Conservation (phyloP, 1,140 invertebrate genomes). For the Drosophila persimilis region DNA sequence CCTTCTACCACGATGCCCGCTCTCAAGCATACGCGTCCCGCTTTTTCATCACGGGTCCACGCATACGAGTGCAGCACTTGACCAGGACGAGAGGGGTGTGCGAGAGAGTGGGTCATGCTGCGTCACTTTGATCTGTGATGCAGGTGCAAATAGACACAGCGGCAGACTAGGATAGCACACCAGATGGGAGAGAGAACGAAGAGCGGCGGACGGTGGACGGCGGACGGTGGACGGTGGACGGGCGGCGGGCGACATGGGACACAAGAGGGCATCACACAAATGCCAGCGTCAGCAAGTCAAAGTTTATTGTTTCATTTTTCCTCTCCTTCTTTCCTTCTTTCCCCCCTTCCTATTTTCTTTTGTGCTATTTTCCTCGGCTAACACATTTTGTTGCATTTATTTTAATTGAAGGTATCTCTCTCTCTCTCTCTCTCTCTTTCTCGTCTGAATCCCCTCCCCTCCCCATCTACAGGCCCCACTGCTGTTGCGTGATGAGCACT, state of each 20-base stretch:
- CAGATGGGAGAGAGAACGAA: no score
- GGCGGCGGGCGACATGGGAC: slow-evolving; percentile 4
- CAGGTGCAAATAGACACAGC: slow-evolving; percentile 50
- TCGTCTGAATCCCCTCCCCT: background rate
- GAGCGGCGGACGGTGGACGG: no score
- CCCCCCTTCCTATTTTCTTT: background rate
- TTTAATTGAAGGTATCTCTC: slow-evolving; percentile 38
- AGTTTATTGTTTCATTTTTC: slow-evolving; percentile 52
- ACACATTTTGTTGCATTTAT: slow-evolving; percentile 51
- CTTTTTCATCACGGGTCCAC: slow-evolving; percentile 65
- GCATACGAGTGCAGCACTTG: slow-evolving; percentile 65
- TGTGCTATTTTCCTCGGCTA: slow-evolving; percentile 22
- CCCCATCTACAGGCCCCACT: background rate
- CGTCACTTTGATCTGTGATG: slow-evolving; percentile 71
- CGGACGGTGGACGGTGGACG: no score
- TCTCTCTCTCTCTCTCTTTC: background rate
- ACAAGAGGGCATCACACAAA: slow-evolving; percentile 36
- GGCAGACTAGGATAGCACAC: slow-evolving; percentile 5
- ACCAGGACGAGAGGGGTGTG: slow-evolving; percentile 9
- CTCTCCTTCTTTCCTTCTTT: background rate
- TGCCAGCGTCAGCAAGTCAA: slow-evolving; percentile 61
- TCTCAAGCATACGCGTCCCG: slow-evolving; percentile 52
- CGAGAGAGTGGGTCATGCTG: background rate
- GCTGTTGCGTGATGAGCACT: slow-evolving; percentile 11
- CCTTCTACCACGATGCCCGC: background rate